These are phyloP conservation scores for Adoxophyes honmai DNA, from an alignment of 1,140 invertebrate species.

Conservation along the genomic window DNA sequence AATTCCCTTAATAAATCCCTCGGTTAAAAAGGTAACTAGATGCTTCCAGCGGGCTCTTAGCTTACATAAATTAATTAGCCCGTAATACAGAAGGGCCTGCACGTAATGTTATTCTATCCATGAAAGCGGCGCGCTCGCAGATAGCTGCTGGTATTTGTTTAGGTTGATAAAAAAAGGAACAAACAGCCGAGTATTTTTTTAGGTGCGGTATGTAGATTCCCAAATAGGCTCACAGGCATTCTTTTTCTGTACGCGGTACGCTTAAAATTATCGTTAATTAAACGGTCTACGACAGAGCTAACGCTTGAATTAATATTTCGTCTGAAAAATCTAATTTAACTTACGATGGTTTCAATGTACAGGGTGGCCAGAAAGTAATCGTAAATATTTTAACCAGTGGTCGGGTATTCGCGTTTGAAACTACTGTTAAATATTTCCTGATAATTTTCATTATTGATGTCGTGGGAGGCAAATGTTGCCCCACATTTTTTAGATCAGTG, in stretches of 20 bases:
- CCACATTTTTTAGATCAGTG: too few relatives aligned
- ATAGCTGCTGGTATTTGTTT: conserved; percentile 8
- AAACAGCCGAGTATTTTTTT: conserved; percentile 9
- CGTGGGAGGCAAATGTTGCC: too few relatives aligned
- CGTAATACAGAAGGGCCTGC: conserved; percentile 2
- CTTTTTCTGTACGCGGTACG: neutral
- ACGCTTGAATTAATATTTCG: too few relatives aligned
- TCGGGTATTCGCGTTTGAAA: too few relatives aligned
- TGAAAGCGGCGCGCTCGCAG: conserved; percentile 1
- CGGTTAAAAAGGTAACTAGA: conserved; percentile 11
- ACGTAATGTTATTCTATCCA: conserved; percentile 7
- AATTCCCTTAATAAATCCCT: conserved; percentile 6
- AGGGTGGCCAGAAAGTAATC: too few relatives aligned
- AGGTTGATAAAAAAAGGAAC: conserved; percentile 5
- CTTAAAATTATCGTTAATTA: neutral
- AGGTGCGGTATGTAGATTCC: conserved; percentile 4
- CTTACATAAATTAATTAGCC: conserved; percentile 13
- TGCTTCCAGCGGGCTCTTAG: conserved; percentile 4
- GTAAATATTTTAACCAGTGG: too few relatives aligned
- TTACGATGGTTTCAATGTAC: too few relatives aligned
- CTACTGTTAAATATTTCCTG: too few relatives aligned
- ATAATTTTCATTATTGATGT: too few relatives aligned
- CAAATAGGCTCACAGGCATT: neutral
- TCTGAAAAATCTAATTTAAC: too few relatives aligned
- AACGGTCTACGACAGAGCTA: too few relatives aligned